A percentile compares a stretch with the other conserved stretches of the same genome.
These are phyloP conservation scores for Argynnis bischoffii DNA, from an alignment of 2,888 invertebrate genomes.

Conservation along the genomic window DNA sequence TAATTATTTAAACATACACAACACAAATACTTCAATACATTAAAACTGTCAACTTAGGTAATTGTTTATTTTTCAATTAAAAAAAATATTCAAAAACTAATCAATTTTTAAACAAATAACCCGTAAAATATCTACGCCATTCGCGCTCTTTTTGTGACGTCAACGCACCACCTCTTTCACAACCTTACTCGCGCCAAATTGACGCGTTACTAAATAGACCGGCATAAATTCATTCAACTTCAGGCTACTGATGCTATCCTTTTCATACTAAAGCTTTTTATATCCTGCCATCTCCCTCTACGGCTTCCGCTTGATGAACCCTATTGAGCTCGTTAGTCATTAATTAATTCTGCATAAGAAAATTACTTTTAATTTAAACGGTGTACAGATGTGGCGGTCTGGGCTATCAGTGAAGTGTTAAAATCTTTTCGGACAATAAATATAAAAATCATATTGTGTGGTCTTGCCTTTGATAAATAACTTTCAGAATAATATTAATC, in stretches of 20 bases:
- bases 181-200: slow-evolving; percentile 78
- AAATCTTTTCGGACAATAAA: slow-evolving; percentile 42
- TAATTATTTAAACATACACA: slow-evolving; percentile 21
- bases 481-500: slow-evolving; percentile 5
- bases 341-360: slow-evolving; percentile 83
- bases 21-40: slow-evolving; percentile 10
- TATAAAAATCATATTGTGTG: slow-evolving; percentile 37
- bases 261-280: slow-evolving; percentile 44
- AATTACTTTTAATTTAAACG: slow-evolving; percentile 81
- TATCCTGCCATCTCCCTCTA: slow-evolving; percentile 51
- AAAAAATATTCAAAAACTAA: slow-evolving; percentile 16
- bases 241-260: slow-evolving; percentile 57
- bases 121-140: slow-evolving; percentile 25
- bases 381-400: slow-evolving; percentile 72
- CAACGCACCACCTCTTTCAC: slow-evolving; percentile 51
- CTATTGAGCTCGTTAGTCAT: slow-evolving; percentile 83
- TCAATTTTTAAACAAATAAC: slow-evolving; percentile 14
- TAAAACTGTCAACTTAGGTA: not conserved
- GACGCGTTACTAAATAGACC: slow-evolving; percentile 80
- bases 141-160: slow-evolving; percentile 38
- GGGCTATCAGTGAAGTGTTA: slow-evolving; percentile 44
- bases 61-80: not conserved
- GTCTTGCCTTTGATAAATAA: slow-evolving; percentile 26
- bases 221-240: slow-evolving; percentile 81
- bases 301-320: slow-evolving; percentile 80